Evolutionary conservation across 2,797 vertebrate species (phyloP), one percentile per base, ranked within the genome.

Genomic region (Morelia viridis): DNA sequence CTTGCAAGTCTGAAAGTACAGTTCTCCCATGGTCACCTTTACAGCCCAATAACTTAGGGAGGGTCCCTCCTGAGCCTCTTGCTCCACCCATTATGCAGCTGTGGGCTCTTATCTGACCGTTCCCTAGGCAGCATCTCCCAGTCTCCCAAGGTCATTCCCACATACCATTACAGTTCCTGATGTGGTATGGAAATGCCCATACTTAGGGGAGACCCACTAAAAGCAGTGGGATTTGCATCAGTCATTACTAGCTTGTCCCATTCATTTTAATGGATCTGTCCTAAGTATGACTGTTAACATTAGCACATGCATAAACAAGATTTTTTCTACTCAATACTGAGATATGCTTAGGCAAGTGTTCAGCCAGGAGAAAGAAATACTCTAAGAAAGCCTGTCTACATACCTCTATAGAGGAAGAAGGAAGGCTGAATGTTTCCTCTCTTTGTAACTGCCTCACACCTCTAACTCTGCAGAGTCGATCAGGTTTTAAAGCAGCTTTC

Each of bases 401-500:
- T 46, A 9, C 8, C 19, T 58, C 62, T 6, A n/a, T 5, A 17
- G 41, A 50, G 19, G 56, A 26, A 35, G 7, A 26, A 60, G 28
- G 24, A 10, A 22, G 31, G 19, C 10, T 46, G 9, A 61, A 53
- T 26, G 35, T 11, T 15, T 26, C 24, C 24, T 4, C 5, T 83
- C 35, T 28, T 83, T 87, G 46, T 57, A 87, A 90, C 24, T 26
- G 7, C 58, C 62, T 41, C 65, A 9, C 22, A 11, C 24, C 41
- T 85, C 26, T 90, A 15, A 83, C 1, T 5, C 53, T 85, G 94
- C 90, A 99, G 98, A 95, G 98, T 99, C 90, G 98, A 99, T 94
- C 97, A 88, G 1, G 97, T 98, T 5, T 91, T 99, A 92, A 98
- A 98, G 93, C 98, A 98, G 88, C 97, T 98, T 95, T 87, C 94